Conservation (phyloP, 2,113 vertebrate genomes). For the Echinops telfairi region DNA sequence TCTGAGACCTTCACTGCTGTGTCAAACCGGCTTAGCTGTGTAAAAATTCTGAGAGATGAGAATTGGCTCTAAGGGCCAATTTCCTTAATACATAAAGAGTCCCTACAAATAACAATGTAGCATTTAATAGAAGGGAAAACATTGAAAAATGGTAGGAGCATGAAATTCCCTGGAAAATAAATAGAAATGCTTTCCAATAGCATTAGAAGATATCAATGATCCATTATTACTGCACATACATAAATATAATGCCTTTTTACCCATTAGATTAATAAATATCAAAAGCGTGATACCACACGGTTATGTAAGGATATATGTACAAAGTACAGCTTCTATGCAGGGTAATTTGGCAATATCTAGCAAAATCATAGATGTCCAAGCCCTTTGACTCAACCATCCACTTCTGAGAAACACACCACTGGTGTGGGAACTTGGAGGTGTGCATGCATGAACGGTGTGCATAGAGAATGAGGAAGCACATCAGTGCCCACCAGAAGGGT, state of each 20-base stretch:
- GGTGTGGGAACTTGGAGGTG: too few species aligned
- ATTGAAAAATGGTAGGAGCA: neutral
- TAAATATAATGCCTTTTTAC: neutral
- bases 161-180: neutral
- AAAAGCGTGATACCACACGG: neutral
- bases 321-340: neutral
- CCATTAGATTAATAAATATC: neutral
- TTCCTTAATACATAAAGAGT: constrained; percentile 26
- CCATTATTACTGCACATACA: neutral
- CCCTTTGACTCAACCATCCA: too few species aligned
- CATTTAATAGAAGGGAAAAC: neutral
- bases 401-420: too few species aligned
- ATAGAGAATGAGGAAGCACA: too few species aligned
- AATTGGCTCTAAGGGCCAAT: neutral
- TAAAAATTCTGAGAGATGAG: neutral
- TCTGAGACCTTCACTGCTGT: neutral
- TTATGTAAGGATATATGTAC: neutral
- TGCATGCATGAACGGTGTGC: too few species aligned
- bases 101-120: constrained; percentile 32
- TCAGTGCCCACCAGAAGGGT: too few species aligned
- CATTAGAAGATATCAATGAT: neutral
- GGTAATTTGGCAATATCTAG: neutral
- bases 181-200: neutral
- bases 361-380: neutral
- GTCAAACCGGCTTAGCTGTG: neutral